Evolutionary conservation across 1,140 invertebrate genomes (phyloP).

Genomic region (Platyura marginata): DNA sequence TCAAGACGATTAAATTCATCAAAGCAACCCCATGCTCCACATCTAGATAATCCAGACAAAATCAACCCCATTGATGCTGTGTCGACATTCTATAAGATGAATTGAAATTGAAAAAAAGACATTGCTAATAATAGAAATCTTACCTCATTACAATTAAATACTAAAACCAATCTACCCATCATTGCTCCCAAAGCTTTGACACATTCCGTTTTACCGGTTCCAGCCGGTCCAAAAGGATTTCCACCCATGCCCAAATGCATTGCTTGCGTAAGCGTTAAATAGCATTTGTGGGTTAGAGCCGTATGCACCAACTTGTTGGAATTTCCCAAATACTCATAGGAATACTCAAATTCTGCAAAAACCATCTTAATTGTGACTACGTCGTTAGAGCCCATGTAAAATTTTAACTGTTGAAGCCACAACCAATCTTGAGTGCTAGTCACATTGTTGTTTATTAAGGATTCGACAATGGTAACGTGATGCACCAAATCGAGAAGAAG

Average conservation of each 20-base stretch:
- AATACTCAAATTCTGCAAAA: conserved; percentile 84
- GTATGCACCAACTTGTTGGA: conserved; percentile 82
- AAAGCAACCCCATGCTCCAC: conserved; percentile 97
- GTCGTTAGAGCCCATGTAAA: conserved; percentile 25
- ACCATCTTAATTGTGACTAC: conserved; percentile 53
- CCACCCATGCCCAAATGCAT: conserved; percentile 87
- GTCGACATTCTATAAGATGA: conserved; percentile 64
- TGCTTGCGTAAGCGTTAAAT: conserved; percentile 85
- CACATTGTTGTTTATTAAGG: conserved; percentile 48
- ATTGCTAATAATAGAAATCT: too few relatives aligned
- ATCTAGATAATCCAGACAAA: conserved; percentile 76
- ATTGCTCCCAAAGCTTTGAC: conserved; percentile 85
- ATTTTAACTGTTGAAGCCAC: conserved; percentile 94
- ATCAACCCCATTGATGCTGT: conserved; percentile 83
- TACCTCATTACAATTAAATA: conserved; percentile 97
- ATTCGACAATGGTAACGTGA: conserved; percentile 64
- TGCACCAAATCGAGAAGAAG: conserved; percentile 91
- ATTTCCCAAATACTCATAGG: conserved; percentile 95
- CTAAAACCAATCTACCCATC: conserved; percentile 79
- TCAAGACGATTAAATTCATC: conserved; percentile 96
- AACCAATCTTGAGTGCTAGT: conserved; percentile 57
- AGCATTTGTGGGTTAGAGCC: conserved; percentile 87
- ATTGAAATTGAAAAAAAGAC: too few relatives aligned
- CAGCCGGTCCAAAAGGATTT: conserved; percentile 97
- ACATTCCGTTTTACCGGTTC: conserved; percentile 95